phyloP scores from a whole-genome alignment of 2,113 vertebrate genomes.

The Oriolus oriolus region DNA sequence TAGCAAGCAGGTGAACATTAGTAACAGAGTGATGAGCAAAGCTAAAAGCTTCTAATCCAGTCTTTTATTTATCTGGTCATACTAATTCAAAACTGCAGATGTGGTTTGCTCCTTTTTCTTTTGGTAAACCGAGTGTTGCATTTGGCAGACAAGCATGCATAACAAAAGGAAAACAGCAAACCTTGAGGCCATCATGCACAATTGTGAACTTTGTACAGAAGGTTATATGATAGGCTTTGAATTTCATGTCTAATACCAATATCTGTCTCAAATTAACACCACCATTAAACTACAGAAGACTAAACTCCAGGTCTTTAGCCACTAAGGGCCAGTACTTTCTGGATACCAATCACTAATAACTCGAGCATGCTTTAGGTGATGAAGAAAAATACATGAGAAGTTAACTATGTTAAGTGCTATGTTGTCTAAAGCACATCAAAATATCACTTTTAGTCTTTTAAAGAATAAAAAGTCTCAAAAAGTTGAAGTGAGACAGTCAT shows the following conservation, averaged over 20 bases:
- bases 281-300: background rate
- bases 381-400: background rate
- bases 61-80: background rate
- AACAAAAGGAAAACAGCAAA: background rate
- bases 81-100: background rate
- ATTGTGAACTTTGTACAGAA: background rate
- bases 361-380: background rate
- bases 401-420: background rate
- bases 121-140: background rate
- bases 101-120: background rate
- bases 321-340: background rate
- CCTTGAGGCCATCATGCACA: background rate
- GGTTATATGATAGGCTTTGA: background rate
- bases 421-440: background rate
- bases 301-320: background rate
- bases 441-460: background rate
- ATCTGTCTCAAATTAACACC: background rate
- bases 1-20: background rate
- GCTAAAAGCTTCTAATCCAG: background rate
- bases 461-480: background rate
- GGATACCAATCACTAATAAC: background rate
- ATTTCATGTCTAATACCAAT: background rate
- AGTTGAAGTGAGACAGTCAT: background rate
- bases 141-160: background rate
- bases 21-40: background rate